phyloP scores from a whole-genome alignment of 2,888 invertebrate species.

The Mimas tiliae region DNA sequence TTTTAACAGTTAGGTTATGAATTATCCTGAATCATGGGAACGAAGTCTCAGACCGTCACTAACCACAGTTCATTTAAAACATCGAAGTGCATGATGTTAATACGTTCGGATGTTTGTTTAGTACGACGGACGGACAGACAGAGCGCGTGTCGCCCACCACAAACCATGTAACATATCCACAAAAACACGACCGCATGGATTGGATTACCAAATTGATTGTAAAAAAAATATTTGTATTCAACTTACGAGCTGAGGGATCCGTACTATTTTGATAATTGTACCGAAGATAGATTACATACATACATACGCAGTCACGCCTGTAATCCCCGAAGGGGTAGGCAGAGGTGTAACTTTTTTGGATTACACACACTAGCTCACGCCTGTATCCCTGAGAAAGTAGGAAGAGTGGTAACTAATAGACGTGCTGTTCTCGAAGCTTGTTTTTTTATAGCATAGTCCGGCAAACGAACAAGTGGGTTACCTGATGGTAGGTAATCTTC shows the following conservation, averaged over 20 bases:
- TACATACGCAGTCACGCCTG: no score
- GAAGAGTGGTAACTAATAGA: no score
- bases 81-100: slow-evolving; percentile 10
- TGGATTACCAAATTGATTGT: slow-evolving; percentile 5
- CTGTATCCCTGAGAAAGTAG: no score
- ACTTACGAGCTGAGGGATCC: background rate
- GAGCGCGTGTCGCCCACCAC: slow-evolving; percentile 20
- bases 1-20: no score
- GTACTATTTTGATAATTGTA: background rate
- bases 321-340: no score
- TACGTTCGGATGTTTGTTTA: background rate
- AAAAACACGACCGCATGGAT: slow-evolving; percentile 10
- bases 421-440: no score
- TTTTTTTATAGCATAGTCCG: no score
- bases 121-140: slow-evolving; percentile 6
- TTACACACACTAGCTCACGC: background rate
- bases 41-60: background rate
- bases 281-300: no score
- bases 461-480: no score
- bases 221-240: background rate
- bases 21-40: no score
- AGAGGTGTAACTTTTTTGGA: background rate
- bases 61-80: background rate
- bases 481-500: no score
- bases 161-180: slow-evolving; percentile 7